Base-by-base conservation (phyloP, 2,888 invertebrate species). In the Caenorhabditis japonica region DNA sequence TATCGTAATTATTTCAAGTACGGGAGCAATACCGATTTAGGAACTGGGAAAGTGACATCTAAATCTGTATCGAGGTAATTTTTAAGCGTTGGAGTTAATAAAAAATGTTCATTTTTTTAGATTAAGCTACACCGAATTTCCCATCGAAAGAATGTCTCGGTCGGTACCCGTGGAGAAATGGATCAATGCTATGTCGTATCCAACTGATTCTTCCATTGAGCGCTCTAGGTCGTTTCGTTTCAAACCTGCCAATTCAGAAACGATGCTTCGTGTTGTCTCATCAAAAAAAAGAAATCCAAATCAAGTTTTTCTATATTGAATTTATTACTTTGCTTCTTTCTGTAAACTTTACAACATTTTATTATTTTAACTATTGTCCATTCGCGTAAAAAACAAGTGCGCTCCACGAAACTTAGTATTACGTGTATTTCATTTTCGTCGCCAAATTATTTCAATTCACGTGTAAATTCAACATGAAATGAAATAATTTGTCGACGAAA, bases 41-140 rank as follows among this genome's bases (percentile, higher is more conserved):
- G 56, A 0, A 39, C 71, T 4, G 64, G 71, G 71, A 64, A 71
- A 71, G 71, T 71, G 58, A 15, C 56, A 47, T 46, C 39, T 71
- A 58, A 71, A 71, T 71, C 62, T 36, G 62, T 62, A 34, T 58
- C 71, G 19, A 38, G 71, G 71, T 71, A 15, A 39, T 55, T 47
- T 36, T 12, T 41, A 0, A 21, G 39, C 30, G 15, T n/a, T n/a
- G n/a, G n/a, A n/a, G n/a, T n/a, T n/a, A n/a, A n/a, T n/a, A n/a
- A n/a, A n/a, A n/a, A n/a, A n/a, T n/a, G n/a, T n/a, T n/a, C n/a
- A n/a, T n/a, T n/a, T n/a, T n/a, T 71, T 23, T 64, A 71, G 71
- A 71, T 71, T 64, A 41, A 71, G 58, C 38, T 71, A 59, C 61
- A 64, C 58, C 52, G 46, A 58, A 71, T 71, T 71, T 71, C 71